Conservation (phyloP, 2,113 vertebrate species). For the Gila orcuttii region DNA sequence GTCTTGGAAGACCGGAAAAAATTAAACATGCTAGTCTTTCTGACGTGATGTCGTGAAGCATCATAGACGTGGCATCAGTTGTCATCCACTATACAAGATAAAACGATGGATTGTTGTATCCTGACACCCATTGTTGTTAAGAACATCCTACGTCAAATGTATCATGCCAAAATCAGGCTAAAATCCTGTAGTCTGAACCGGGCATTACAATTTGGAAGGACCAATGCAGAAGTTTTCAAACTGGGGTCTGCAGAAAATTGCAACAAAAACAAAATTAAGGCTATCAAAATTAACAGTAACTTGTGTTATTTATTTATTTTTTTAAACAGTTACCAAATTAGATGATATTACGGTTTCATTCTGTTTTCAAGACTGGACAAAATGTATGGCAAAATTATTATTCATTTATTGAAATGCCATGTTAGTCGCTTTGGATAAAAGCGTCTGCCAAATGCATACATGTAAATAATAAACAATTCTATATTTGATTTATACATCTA, state of each 20-base stretch:
- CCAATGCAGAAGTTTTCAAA: neutral
- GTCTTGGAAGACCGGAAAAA: too few relatives aligned
- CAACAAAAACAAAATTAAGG: neutral
- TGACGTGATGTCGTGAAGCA: too few relatives aligned
- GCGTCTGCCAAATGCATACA: too few relatives aligned
- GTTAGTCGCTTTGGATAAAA: too few relatives aligned
- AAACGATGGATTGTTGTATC: too few relatives aligned
- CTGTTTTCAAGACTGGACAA: neutral
- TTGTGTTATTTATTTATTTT: neutral
- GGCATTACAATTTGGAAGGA: neutral
- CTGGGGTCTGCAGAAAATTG: neutral
- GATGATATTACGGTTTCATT: neutral
- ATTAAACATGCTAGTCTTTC: too few relatives aligned
- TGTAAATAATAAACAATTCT: neutral
- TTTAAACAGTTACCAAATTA: neutral
- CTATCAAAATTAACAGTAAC: neutral
- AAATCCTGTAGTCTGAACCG: slow-evolving; percentile 25
- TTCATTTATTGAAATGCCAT: too few relatives aligned
- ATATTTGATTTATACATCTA: neutral
- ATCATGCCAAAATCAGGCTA: too few relatives aligned
- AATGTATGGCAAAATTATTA: neutral
- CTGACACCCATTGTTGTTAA: too few relatives aligned
- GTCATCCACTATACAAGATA: too few relatives aligned
- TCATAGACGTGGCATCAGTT: too few relatives aligned
- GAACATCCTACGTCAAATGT: too few relatives aligned